Base-by-base conservation (phyloP, 1,140 invertebrate species). In the Acromyrmex heyeri region DNA sequence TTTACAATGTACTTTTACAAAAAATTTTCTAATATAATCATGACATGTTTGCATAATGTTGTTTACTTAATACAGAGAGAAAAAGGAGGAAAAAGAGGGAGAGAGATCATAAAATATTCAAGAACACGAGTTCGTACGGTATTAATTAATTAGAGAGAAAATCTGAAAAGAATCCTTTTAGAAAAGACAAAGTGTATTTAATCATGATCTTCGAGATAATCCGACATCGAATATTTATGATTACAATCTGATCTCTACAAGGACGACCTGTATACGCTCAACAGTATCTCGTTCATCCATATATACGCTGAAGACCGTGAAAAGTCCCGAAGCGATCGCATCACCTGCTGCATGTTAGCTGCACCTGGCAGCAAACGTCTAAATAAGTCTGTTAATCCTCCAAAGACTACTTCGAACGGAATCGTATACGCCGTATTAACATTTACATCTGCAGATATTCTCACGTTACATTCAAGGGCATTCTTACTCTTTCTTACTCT, bases 291-390 rank as follows among this genome's bases (percentile, higher is more conserved):
- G 24, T 14, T 44, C 16, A 50, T 30, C 34, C 55, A 10, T 73
- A 69, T 30, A 27, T 24, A 27, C n/a, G 30, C 34, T 48, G 44
- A 86, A 81, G 64, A 38, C 50, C 62, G 18, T 44, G 75, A 81
- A 59, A 77, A 81, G 76, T 86, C 75, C 62, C 76, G 85, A 50
- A 86, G 76, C 78, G 30, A 83, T 82, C 78, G 62, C 57, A 62
- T 83, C 85, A 83, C 85, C 65, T 86, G 85, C 78, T 24, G 65
- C 67, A 27, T 5, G 48, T 64, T 81, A 53, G 67, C 53, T 83
- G 65, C 85, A 83, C 85, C 78, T 86, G 85, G 78, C 77, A 30
- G 62, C 78, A 30, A 83, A 72, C 30, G 55, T 83, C 62, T 86
- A 64, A 70, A 67, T 86, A 83, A 75, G 69, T 61, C 72, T 44